Conservation (phyloP, 2,888 invertebrate genomes). For the Epiblema foenella region DNA sequence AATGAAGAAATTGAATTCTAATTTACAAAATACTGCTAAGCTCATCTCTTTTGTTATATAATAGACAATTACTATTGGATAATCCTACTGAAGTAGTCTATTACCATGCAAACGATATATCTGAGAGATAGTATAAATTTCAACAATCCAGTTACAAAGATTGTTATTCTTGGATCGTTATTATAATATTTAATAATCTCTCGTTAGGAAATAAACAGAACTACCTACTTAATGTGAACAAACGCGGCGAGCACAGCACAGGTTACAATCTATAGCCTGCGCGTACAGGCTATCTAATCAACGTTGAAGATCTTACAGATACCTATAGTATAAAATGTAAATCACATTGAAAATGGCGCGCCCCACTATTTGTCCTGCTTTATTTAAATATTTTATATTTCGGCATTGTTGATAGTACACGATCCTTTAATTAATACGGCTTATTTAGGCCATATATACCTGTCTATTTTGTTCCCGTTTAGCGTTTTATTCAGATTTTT, state of each 20-base stretch:
- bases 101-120: background rate
- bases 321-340: background rate
- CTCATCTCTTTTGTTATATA: conserved; percentile 45
- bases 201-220: conserved; percentile 2
- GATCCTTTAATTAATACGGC: background rate
- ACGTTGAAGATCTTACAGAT: background rate
- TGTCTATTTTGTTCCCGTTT: background rate
- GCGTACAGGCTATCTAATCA: background rate
- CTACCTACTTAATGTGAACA: background rate
- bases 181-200: background rate
- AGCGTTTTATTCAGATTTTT: background rate
- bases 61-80: conserved; percentile 39
- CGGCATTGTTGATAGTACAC: background rate
- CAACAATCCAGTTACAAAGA: conserved; percentile 27
- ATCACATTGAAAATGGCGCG: background rate
- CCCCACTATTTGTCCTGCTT: background rate
- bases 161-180: conserved; percentile 5
- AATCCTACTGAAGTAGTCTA: conserved; percentile 46
- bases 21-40: conserved; percentile 57
- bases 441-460: background rate
- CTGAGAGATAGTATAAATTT: conserved; percentile 5
- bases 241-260: background rate
- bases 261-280: background rate
- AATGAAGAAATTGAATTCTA: conserved; percentile 39
- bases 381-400: too few relatives aligned